These are phyloP conservation scores for Lampris megalopsis DNA, from an alignment of 2,113 vertebrate genomes.

Conservation along the genomic window DNA sequence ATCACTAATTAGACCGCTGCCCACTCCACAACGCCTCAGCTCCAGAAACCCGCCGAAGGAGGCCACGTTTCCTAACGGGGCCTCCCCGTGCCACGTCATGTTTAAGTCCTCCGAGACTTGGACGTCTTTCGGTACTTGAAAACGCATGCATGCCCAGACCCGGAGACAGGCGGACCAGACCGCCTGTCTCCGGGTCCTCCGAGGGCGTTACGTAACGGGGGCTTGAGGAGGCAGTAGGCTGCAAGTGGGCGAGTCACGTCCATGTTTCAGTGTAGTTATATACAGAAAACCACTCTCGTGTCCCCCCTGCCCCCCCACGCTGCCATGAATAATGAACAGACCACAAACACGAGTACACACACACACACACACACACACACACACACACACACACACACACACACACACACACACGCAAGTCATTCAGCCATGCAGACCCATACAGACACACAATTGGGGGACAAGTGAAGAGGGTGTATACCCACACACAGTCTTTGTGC, in stretches of 20 bases:
- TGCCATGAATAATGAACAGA: conserved; percentile 1
- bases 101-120: too few species aligned
- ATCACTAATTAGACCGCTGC: too few species aligned
- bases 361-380: background rate
- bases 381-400: background rate
- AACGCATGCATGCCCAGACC: too few species aligned
- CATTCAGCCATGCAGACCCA: background rate
- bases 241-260: background rate
- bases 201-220: background rate
- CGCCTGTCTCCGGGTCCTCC: too few species aligned
- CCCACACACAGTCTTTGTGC: too few species aligned
- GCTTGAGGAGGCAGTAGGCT: too few species aligned
- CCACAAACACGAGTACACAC: background rate
- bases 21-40: too few species aligned
- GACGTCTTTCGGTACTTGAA: too few species aligned
- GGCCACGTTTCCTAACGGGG: too few species aligned
- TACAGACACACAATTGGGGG: background rate
- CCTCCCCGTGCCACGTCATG: too few species aligned
- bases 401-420: background rate
- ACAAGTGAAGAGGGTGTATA: background rate
- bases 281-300: background rate
- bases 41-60: too few species aligned
- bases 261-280: background rate
- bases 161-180: too few species aligned
- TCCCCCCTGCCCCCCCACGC: background rate